Evolutionary conservation across 2,888 invertebrate genomes (phyloP).

Genomic region (Caradrina clavipalpis): DNA sequence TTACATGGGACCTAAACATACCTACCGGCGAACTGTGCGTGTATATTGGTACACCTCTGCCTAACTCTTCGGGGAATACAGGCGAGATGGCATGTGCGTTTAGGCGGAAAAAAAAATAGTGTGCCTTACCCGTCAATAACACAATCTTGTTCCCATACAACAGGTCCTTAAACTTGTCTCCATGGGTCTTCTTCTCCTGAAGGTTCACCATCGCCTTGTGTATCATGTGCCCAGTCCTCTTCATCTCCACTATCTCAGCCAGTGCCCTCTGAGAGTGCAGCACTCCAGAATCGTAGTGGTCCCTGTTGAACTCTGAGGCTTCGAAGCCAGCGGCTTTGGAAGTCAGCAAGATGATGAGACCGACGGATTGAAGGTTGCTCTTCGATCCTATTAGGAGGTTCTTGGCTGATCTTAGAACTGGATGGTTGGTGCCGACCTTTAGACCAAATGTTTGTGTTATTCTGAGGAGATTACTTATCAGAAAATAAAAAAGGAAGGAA

Average conservation of each 20-base stretch:
- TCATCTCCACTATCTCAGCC: conserved; percentile 89
- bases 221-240: conserved; percentile 85
- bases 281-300: conserved; percentile 82
- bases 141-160: conserved; percentile 87
- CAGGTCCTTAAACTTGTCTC: conserved; percentile 81
- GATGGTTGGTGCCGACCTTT: conserved; percentile 87
- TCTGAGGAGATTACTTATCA: background rate
- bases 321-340: conserved; percentile 85
- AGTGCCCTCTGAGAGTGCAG: conserved; percentile 87
- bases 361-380: conserved; percentile 86
- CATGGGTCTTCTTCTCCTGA: conserved; percentile 76
- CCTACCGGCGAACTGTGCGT: no score
- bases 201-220: conserved; percentile 87
- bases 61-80: no score
- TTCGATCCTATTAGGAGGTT: conserved; percentile 85
- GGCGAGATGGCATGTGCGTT: no score
- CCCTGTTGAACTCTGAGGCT: conserved; percentile 63
- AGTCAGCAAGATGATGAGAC: conserved; percentile 81
- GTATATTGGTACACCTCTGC: no score
- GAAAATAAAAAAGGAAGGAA: no score
- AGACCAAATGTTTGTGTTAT: background rate
- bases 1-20: no score
- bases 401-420: conserved; percentile 85
- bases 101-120: no score
- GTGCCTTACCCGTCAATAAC: conserved; percentile 79